A percentile compares a stretch with the other conserved stretches of the same genome.
These are phyloP conservation scores for Dinocampus coccinellae DNA, from an alignment of 2,888 invertebrate species.

Conservation along the genomic window DNA sequence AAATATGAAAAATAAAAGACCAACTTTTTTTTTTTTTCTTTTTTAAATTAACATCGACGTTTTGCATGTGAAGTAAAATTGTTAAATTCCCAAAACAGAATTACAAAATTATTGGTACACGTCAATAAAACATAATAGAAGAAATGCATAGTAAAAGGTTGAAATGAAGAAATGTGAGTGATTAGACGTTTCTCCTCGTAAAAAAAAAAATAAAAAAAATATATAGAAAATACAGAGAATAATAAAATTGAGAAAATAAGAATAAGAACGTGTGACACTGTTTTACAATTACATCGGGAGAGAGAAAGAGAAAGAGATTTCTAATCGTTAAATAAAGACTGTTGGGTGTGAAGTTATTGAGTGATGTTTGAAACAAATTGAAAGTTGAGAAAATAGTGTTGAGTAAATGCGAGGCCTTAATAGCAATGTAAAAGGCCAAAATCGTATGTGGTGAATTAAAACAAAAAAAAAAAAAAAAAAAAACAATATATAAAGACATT, in stretches of 20 bases:
- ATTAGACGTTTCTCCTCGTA: conserved; percentile 4
- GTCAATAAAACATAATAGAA: neutral
- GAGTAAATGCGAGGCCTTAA: conserved; percentile 42
- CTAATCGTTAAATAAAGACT: conserved; percentile 9
- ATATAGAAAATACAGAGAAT: too few species aligned
- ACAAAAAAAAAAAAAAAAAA: too few species aligned
- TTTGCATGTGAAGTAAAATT: neutral
- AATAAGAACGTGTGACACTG: neutral
- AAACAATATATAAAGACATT: neutral
- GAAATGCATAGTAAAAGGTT: neutral
- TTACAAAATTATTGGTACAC: neutral
- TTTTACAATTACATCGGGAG: neutral
- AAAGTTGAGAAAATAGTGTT: conserved; percentile 23
- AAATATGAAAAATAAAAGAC: too few species aligned
- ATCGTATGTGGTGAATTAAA: neutral
- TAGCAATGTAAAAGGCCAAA: conserved; percentile 24
- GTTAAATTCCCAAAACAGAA: neutral
- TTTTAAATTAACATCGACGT: neutral
- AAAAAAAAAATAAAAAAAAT: neutral
- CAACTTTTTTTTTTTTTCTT: too few species aligned
- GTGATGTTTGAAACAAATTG: conserved; percentile 20
- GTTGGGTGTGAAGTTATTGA: neutral
- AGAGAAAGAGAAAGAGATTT: too few species aligned
- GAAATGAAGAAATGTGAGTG: neutral
- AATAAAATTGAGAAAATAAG: neutral